Percentiles rank a stretch among this genome's conserved stretches.
phyloP scores from a whole-genome alignment of 53 echinoderm and acorn worm genomes.

The Arbacia lixula region DNA sequence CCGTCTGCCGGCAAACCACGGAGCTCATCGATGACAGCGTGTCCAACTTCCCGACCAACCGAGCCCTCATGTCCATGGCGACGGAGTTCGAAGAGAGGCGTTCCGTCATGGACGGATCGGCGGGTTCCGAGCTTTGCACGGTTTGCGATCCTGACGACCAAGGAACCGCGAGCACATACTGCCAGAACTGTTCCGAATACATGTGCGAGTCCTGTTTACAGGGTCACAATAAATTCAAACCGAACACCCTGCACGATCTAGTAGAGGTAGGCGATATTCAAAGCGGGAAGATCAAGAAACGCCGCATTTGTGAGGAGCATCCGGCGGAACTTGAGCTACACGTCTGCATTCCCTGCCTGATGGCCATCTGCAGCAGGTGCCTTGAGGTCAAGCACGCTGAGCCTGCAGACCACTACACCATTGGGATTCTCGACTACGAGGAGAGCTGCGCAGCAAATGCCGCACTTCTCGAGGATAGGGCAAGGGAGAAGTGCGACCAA shows the following conservation, averaged over 20 bases:
- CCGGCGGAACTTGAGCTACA: conserved; percentile 5
- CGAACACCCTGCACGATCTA: background rate
- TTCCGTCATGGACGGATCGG: background rate
- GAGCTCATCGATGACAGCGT: background rate
- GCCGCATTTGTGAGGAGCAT: background rate
- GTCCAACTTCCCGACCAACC: conserved; percentile 10
- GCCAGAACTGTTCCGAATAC: conserved; percentile 23
- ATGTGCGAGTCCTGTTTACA: conserved; percentile 1
- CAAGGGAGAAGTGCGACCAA: background rate
- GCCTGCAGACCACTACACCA: background rate
- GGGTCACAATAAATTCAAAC: background rate
- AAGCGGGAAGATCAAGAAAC: background rate
- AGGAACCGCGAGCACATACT: background rate
- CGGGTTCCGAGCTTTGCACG: background rate
- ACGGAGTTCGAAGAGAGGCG: background rate
- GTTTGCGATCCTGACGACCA: background rate
- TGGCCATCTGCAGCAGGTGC: background rate
- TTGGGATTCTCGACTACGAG: background rate
- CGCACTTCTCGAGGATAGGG: background rate
- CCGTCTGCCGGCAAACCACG: background rate
- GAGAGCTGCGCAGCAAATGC: background rate
- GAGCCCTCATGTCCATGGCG: background rate
- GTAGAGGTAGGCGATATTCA: background rate
- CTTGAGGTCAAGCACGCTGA: background rate
- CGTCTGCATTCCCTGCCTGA: conserved; percentile 5